Percentiles rank a stretch among this genome's conserved stretches.
phyloP scores from a whole-genome alignment of 2,113 vertebrate genomes.

The Salvator merianae region DNA sequence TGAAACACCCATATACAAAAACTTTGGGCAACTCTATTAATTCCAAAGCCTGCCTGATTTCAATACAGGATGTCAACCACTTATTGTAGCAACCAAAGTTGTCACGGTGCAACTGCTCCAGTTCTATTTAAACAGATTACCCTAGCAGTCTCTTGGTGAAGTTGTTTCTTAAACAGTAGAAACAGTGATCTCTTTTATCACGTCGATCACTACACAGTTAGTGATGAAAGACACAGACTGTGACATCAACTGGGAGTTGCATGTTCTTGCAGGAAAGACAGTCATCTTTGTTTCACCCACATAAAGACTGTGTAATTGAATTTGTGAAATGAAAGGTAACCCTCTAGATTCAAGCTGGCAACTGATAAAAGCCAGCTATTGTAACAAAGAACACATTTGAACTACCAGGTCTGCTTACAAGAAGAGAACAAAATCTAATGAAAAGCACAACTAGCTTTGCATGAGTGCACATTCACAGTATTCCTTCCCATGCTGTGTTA shows the following conservation, averaged over 20 bases:
- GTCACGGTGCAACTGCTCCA: not conserved
- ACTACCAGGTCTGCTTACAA: not conserved
- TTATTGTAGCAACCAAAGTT: conserved; percentile 6
- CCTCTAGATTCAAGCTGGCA: not conserved
- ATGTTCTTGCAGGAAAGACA: not conserved
- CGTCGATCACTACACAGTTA: not conserved
- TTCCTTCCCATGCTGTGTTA: too few species aligned
- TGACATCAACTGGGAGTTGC: not conserved
- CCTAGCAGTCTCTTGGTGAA: not conserved
- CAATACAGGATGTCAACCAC: not conserved
- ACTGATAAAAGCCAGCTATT: too few species aligned
- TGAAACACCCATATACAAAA: too few species aligned
- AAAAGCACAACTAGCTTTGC: not conserved
- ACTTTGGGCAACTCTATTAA: too few species aligned
- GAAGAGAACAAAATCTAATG: not conserved
- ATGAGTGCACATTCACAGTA: not conserved
- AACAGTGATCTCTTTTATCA: not conserved
- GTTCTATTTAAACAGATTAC: not conserved
- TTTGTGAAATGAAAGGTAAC: not conserved
- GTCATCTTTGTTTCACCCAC: not conserved
- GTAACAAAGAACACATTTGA: not conserved
- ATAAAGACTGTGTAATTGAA: not conserved
- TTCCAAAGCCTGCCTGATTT: not conserved
- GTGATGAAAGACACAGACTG: not conserved
- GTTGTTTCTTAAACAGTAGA: too few species aligned